Conservation (phyloP, 2,797 vertebrate genomes). For the Takifugu rubripes region DNA sequence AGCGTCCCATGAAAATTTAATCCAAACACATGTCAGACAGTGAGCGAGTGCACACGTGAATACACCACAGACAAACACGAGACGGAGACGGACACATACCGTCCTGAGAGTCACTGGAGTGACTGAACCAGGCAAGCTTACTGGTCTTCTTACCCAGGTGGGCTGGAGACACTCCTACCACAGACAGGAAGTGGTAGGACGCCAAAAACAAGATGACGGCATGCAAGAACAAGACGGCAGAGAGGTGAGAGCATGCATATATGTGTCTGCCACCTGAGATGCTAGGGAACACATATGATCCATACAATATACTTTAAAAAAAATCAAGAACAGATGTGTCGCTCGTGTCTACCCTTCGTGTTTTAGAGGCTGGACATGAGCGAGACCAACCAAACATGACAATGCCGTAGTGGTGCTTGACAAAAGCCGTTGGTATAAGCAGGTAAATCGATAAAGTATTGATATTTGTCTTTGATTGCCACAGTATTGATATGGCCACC, state of each 20-base stretch:
- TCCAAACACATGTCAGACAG: neutral
- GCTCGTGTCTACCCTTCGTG: too few species aligned
- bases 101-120: conserved; percentile 81
- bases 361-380: too few species aligned
- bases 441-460: neutral
- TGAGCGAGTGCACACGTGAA: conserved; percentile 11
- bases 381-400: too few species aligned
- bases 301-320: neutral
- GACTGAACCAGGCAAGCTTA: conserved; percentile 82
- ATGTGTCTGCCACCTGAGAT: too few species aligned
- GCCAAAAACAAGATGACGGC: conserved; percentile 33
- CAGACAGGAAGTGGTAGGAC: conserved; percentile 29
- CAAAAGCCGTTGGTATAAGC: conserved; percentile 5
- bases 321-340: neutral
- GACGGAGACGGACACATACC: conserved; percentile 42
- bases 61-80: conserved; percentile 19
- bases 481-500: conserved; percentile 18
- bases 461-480: conserved; percentile 21
- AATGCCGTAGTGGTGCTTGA: too few species aligned
- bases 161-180: conserved; percentile 67
- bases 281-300: conserved; percentile 9
- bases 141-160: conserved; percentile 81
- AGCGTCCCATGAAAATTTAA: neutral
- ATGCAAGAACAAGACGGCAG: conserved; percentile 39
- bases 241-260: conserved; percentile 25